phyloP scores from a whole-genome alignment of 2,797 vertebrate genomes.

The Spheniscus humboldti region DNA sequence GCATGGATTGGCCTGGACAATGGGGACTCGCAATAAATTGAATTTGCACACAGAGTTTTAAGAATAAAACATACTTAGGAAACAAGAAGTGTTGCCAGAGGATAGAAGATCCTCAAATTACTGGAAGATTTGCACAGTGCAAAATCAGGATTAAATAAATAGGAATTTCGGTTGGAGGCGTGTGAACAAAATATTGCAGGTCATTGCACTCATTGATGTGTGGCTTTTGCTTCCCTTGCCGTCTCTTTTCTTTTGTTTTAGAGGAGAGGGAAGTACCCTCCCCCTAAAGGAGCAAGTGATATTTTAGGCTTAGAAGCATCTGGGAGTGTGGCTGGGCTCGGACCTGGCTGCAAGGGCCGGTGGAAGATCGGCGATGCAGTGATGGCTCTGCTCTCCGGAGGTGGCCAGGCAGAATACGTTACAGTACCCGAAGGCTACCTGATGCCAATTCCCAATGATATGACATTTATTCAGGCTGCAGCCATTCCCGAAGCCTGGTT shows the following conservation, averaged over 20 bases:
- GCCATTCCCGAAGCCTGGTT: slow-evolving; percentile 87
- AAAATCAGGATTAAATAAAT: background rate
- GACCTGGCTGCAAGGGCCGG: slow-evolving; percentile 63
- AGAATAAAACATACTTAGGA: background rate
- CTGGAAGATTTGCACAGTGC: background rate
- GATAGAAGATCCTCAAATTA: background rate
- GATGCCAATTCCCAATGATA: slow-evolving; percentile 75
- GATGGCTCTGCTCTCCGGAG: slow-evolving; percentile 84
- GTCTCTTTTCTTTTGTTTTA: slow-evolving; percentile 38
- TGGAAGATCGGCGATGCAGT: slow-evolving; percentile 77
- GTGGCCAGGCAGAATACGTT: slow-evolving; percentile 84
- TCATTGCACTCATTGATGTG: background rate
- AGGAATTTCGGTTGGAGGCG: background rate
- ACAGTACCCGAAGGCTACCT: slow-evolving; percentile 79
- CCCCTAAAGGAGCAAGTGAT: slow-evolving; percentile 80
- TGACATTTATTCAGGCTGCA: slow-evolving; percentile 79
- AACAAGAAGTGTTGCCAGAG: background rate
- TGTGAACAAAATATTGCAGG: background rate
- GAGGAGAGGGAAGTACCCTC: slow-evolving; percentile 80
- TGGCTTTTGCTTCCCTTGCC: background rate
- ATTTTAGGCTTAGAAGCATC: slow-evolving; percentile 86
- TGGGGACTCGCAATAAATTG: background rate
- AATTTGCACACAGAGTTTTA: background rate
- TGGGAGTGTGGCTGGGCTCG: slow-evolving; percentile 73
- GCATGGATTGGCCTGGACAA: background rate